Evolutionary conservation across 2,113 vertebrate genomes (phyloP), one percentile per base, ranked within the genome.

Genomic region (Dolichallabes microphthalmus): DNA sequence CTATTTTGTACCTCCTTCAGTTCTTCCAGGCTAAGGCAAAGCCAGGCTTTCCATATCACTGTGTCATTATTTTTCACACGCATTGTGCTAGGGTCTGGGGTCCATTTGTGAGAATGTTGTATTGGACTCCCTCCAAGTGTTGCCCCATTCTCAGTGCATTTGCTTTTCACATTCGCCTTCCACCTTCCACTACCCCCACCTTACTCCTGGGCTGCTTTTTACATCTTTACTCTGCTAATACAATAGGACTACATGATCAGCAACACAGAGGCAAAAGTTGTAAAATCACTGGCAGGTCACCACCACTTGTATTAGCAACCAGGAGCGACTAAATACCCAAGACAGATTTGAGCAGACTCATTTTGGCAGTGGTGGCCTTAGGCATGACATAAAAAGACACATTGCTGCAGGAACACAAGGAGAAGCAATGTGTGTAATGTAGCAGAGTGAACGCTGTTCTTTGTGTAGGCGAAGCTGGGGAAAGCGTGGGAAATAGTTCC

Each of bases 401-500:
- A 80, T 52, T 90, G 73, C 85, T 85, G 77, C 88, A 85, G 53
- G 76, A 88, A 82, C 81, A 85, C 55, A 22, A 71, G 86, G 80
- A 25, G 52, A 76, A 58, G 82, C 22, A 30, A 57, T 71, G 66
- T 30, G 58, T 66, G 76, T 80, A 52, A 74, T 35, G 25, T 32
- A 86, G 63, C 32, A 76, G 68, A 71, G 71, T 57, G 52, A 69
- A 71, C 79, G 19, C 82, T 76, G 35, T 78, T 84, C 73, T 82
- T 84, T 88, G 78, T 82, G 86, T 66, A 80, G 81, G 39, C 25
- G 25, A 79, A 87, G 74, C 80, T 61, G 50, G 73, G 73, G 68
- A 75, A 84, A 90, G 88, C 87, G 86, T 92, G 92, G 91, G 91
- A 93, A 93, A 92, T 78, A 66, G 84, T 91, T 91, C 87, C 83